Evolutionary conservation across 1,140 invertebrate species (phyloP), one percentile per base, ranked within the genome.

Genomic region (Pachyrhynchus sulphureomaculatus): DNA sequence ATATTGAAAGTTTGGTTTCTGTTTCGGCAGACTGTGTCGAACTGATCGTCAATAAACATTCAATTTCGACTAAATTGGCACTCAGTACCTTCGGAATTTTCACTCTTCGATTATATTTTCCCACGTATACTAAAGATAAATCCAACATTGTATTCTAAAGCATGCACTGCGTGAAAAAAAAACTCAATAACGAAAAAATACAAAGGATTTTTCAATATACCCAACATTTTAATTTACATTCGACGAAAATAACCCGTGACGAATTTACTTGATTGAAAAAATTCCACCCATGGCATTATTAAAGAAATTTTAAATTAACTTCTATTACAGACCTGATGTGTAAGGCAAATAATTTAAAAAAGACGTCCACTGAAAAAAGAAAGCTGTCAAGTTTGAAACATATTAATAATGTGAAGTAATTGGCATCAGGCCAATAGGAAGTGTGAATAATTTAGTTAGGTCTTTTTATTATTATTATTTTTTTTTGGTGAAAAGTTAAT

Each of bases 381-480:
- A 32, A 23, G 12, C 52, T 55, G 52, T 55, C 52, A 55, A 24
- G 52, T 55, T 10, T 18, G 52, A 55, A 55, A 55, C 37, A 33
- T 55, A 42, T 55, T 55, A 55, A 55, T 55, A 55, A 55, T 55
- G 52, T 55, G 3, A 8, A n/a, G 52, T 55, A 55, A 55, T 55
- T 55, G 52, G 52, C 52, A 37, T 36, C 49, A 53, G 23, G 52
- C 52, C 52, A 55, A 55, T 55, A 44, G 52, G 52, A 55, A 55
- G 52, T 55, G 15, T 29, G 47, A 49, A 49, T 49, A 49, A 49
- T 49, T 49, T 49, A 49, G 47, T 49, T 49, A 55, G 52, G 12
- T 55, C n/a, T 36, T 32, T 55, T 55, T 42, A 39, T 53, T 36
- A 29, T 10, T n/a, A n/a, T n/a, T n/a, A n/a, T n/a, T n/a, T n/a